phyloP scores from a whole-genome alignment of 2,113 vertebrate genomes.

The Salvelinus sp. region DNA sequence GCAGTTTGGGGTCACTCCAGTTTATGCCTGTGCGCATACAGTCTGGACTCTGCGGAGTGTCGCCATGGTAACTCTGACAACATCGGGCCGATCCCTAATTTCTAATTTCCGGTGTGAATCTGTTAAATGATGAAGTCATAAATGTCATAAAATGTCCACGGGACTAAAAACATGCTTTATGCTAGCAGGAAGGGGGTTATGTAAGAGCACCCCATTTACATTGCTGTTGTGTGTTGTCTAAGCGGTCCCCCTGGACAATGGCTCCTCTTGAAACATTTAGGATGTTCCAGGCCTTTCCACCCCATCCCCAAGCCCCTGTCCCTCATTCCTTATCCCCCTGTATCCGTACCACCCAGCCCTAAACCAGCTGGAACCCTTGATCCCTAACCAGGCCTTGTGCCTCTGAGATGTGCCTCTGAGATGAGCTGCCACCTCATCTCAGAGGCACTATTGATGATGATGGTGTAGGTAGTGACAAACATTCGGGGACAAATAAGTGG shows the following conservation, averaged over 20 bases:
- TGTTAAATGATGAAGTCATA: not conserved
- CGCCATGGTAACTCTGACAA: not conserved
- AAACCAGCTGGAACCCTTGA: constrained; percentile 6
- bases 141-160: constrained; percentile 21
- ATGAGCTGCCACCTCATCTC: not conserved
- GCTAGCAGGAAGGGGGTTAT: constrained; percentile 22
- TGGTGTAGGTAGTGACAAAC: not conserved
- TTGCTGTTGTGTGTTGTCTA: constrained; percentile 36
- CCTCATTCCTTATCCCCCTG: constrained; percentile 5
- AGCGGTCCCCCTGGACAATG: constrained; percentile 31
- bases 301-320: constrained; percentile 23
- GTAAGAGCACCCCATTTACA: constrained; percentile 35
- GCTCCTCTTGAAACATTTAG: constrained; percentile 39
- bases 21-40: not conserved
- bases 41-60: not conserved
- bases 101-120: not conserved
- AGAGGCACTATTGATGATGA: not conserved
- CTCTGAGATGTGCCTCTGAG: too few species aligned
- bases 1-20: not conserved
- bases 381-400: not conserved
- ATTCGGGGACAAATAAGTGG: constrained; percentile 6
- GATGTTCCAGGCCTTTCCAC: constrained; percentile 19
- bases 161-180: constrained; percentile 29
- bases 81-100: not conserved
- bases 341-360: constrained; percentile 9